Conservation (phyloP, 2,888 invertebrate species). For the Strigamia transsilvanica region DNA sequence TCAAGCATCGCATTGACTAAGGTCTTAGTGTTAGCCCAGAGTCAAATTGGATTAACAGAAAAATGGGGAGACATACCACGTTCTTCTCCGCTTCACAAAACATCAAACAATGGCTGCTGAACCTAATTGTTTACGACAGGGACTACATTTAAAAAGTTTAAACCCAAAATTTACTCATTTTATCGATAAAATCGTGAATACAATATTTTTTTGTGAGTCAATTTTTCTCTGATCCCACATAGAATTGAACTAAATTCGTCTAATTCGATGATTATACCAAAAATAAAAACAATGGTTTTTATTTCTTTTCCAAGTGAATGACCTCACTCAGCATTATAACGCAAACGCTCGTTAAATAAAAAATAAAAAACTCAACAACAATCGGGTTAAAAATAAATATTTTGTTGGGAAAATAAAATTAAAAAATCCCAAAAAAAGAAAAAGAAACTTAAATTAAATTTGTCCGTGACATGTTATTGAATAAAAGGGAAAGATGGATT, state of each 20-base stretch:
- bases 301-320: not conserved
- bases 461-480: conserved; percentile 8
- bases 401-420: no score
- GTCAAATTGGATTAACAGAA: not conserved
- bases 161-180: no score
- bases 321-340: not conserved
- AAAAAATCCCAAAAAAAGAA: not conserved
- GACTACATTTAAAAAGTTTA: no score
- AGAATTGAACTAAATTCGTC: not conserved
- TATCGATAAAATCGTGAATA: no score
- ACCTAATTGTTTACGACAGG: not conserved
- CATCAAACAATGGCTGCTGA: not conserved
- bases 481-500: conserved; percentile 7
- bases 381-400: not conserved
- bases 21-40: not conserved
- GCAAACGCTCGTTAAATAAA: not conserved
- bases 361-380: not conserved
- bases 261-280: not conserved
- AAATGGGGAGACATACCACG: not conserved
- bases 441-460: not conserved
- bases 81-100: conserved; percentile 5
- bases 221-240: not conserved
- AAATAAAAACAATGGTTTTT: not conserved
- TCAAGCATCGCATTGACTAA: not conserved
- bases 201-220: no score